Evolutionary conservation across 2,113 vertebrate genomes (phyloP).

Genomic region (Cisticola juncidis): DNA sequence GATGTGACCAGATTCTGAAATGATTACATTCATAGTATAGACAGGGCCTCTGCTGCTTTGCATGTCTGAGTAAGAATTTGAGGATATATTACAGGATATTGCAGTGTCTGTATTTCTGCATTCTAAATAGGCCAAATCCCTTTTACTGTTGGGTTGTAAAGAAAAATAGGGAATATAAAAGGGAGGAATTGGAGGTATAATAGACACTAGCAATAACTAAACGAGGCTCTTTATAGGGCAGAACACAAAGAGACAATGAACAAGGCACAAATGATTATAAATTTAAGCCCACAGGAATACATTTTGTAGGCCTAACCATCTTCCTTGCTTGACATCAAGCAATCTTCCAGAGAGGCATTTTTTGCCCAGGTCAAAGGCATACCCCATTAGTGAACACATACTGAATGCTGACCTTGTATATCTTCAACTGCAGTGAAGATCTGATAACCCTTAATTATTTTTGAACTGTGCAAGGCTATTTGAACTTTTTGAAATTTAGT

Average conservation of each 20-base stretch:
- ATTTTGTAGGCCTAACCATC: background rate
- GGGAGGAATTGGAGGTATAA: background rate
- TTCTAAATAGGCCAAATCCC: constrained; percentile 24
- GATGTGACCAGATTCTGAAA: constrained; percentile 41
- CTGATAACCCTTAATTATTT: background rate
- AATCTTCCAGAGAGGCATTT: background rate
- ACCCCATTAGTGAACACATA: background rate
- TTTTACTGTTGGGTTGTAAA: background rate
- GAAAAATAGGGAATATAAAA: background rate
- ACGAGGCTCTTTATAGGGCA: background rate
- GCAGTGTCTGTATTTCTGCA: constrained; percentile 47
- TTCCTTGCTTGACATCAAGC: background rate
- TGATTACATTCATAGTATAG: constrained; percentile 23
- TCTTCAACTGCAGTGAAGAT: background rate
- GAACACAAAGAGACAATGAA: background rate
- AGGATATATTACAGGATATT: constrained; percentile 62
- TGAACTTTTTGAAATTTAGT: background rate
- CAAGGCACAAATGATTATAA: background rate
- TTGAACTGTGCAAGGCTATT: background rate
- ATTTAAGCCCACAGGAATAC: background rate
- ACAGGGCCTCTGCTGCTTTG: constrained; percentile 3
- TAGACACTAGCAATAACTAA: background rate
- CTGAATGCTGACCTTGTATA: background rate
- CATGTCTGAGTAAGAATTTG: constrained; percentile 46
- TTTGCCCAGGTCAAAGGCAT: background rate